Evolutionary conservation across 2,888 invertebrate genomes (phyloP).

Genomic region (Empis stercorea): DNA sequence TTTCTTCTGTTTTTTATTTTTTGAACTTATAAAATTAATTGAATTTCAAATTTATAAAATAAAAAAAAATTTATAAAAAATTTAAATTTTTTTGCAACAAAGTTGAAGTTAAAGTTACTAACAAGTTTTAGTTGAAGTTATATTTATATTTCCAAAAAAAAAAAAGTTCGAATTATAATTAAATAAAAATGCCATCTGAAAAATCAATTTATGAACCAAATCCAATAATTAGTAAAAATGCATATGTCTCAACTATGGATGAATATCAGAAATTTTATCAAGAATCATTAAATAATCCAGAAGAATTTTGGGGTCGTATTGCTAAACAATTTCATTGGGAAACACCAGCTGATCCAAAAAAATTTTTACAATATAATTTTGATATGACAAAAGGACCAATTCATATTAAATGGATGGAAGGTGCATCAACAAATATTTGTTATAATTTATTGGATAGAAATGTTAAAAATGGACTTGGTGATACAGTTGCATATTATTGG

Average conservation of each 20-base stretch:
- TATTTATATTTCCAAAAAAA: no score
- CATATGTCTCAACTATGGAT: constrained; percentile 54
- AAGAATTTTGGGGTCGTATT: constrained; percentile 85
- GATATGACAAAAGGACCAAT: constrained; percentile 79
- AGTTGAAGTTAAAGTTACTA: no score
- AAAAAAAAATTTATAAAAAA: no score
- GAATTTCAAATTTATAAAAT: no score
- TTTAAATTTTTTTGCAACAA: no score
- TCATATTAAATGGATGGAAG: constrained; percentile 89
- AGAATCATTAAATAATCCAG: constrained; percentile 76
- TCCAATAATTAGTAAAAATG: constrained; percentile 41
- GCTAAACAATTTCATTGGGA: constrained; percentile 93
- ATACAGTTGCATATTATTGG: constrained; percentile 91
- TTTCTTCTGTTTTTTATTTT: no score
- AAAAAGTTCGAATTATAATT: no score
- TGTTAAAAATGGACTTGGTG: constrained; percentile 76
- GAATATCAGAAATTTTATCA: constrained; percentile 75
- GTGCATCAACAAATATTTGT: constrained; percentile 87
- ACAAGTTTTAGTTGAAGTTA: no score
- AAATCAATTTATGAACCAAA: constrained; percentile 46
- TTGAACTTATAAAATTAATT: no score
- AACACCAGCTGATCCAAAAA: constrained; percentile 55
- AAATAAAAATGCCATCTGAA: constrained; percentile 42
- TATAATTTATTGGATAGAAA: constrained; percentile 91
- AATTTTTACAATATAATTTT: constrained; percentile 84